These are phyloP conservation scores for Gobio occitaniae DNA, from an alignment of 2,797 vertebrate species.

Conservation along the genomic window DNA sequence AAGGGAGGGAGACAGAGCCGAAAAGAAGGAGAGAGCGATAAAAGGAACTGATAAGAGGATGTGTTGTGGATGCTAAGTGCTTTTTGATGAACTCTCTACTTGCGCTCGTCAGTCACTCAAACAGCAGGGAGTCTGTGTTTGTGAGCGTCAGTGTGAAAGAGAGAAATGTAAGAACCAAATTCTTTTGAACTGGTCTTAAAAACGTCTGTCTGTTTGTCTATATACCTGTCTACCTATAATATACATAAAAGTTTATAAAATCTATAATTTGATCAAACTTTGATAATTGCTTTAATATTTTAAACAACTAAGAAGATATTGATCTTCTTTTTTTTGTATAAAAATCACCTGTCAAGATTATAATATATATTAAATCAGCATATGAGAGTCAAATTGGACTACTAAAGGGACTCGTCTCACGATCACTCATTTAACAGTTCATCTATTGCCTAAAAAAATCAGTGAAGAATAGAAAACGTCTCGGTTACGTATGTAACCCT, in stretches of 20 bases:
- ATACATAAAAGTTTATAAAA: background rate
- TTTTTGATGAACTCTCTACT: conserved; percentile 49
- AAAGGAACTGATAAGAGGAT: conserved; percentile 48
- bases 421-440: too few relatives aligned
- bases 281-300: background rate
- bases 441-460: too few relatives aligned
- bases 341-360: background rate
- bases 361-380: background rate
- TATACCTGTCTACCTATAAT: background rate
- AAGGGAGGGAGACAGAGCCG: conserved; percentile 38
- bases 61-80: conserved; percentile 49
- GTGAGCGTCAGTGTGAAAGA: conserved; percentile 9
- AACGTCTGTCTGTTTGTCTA: background rate
- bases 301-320: background rate
- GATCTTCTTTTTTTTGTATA: background rate
- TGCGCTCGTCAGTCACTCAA: conserved; percentile 36
- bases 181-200: background rate
- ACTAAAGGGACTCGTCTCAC: too few relatives aligned
- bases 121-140: conserved; percentile 37
- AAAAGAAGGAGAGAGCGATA: conserved; percentile 50
- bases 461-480: too few relatives aligned
- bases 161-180: background rate
- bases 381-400: too few relatives aligned
- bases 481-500: too few relatives aligned
- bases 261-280: background rate